Evolutionary conservation across 1,140 invertebrate genomes (phyloP), one percentile per base, ranked within the genome.

Genomic region (Nephotettix cincticeps): DNA sequence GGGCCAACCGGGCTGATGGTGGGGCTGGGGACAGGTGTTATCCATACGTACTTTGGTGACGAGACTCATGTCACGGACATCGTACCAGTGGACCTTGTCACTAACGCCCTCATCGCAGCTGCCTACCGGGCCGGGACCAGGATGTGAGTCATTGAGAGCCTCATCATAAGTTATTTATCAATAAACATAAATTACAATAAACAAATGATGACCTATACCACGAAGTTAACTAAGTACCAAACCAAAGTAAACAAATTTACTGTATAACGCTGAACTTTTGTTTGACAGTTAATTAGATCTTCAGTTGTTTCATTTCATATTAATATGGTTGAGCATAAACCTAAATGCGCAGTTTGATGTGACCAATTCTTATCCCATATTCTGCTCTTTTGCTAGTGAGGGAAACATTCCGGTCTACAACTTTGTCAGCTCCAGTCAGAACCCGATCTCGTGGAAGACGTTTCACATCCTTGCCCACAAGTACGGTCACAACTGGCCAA

Each of bases 41-140:
- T 93, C 32, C 86, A 88, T 75, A 87, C 85, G 65, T 84, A 91
- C 76, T 83, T 86, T 68, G 63, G 69, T n/a, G 71, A 76, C 72
- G 61, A 69, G 11, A 77, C 80, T 11, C 81, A 27, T 13, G 69
- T 74, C 3, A 91, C 93, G 0, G 94, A 97, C 75, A 83, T 97
- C 2, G 90, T 97, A 28, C 95, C 95, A 0, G 94, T 93, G 0
- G 95, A 97, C 83, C 86, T 89, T 70, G 91, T 91, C 1, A 89
- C 94, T 17, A 94, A 94, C 78, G 87, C 91, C 45, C 84, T 96
- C 54, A 88, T 97, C 43, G 88, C 86, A 0, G 84, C 88, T 3
- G 90, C 90, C 13, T 75, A 40, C 64, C 72, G 40, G 47, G 63
- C 69, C 51, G 30, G 71, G 67, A 72, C 66, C 27, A 23, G 13